Base-by-base conservation (phyloP, 2,797 vertebrate genomes). In the Micromesistius poutassou region DNA sequence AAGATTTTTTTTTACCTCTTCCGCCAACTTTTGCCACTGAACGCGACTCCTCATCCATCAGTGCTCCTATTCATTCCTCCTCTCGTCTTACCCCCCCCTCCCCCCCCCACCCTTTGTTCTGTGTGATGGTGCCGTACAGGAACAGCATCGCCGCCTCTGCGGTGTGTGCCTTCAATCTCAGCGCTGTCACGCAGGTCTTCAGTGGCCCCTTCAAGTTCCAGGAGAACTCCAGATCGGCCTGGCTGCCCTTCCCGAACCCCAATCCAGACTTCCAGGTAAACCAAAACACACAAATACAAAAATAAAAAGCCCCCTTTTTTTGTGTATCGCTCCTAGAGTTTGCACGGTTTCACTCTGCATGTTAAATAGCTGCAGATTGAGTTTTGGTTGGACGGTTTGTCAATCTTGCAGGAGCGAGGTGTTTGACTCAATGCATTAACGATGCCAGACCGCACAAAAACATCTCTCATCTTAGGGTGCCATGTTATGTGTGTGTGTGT, bases 61-160 rank as follows among this genome's bases (percentile, higher is more conserved):
- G 81, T n/a, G 22, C 73, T 72, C 80, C 33, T 82, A 0, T 82
- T 78, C 74, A 74, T 77, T 30, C 33, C 30, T 75, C 38, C 30
- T 62, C 25, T 16, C 71, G 6, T 77, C 33, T 66, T 13, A 12
- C 19, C 38, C 31, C 66, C 28, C 73, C 22, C 71, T 80, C 38
- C 38, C 9, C 74, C 55, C 33, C 35, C 35, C 74, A 2, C 70
- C 36, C 14, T 22, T 30, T 42, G 72, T 36, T 81, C n/a, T 73
- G 55, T 79, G 31, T 80, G 0, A 81, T 77, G 73, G 71, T 77
- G 75, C 73, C 80, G 71, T 87, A 25, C 92, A 99, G 98, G 89
- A 99, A 98, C 93, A 99, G 98, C 91, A 97, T 99, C 73, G 97
- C 97, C 1, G 97, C 97, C 0, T 99, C 97, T 0, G 97, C 98